Evolutionary conservation across 2,888 invertebrate species (phyloP), one percentile per base, ranked within the genome.

Genomic region (Pterobdella sp.): DNA sequence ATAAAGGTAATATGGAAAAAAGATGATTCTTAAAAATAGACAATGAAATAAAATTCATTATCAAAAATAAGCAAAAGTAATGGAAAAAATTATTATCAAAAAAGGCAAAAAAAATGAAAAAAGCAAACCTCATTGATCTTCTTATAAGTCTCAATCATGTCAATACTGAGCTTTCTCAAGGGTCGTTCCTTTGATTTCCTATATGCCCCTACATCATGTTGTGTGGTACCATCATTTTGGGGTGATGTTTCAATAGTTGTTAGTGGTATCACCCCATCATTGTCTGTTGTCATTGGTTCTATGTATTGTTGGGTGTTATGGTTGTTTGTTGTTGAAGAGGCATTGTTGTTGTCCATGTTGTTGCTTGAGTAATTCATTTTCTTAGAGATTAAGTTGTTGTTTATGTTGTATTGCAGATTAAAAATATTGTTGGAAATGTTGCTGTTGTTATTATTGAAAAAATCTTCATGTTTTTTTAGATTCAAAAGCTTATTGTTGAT

Each of bases 81-180:
- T n/a, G n/a, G n/a, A n/a, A n/a, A n/a, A n/a, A n/a, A n/a, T n/a
- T n/a, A n/a, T n/a, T n/a, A n/a, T n/a, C n/a, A n/a, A n/a, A n/a
- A n/a, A n/a, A n/a, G n/a, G n/a, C n/a, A n/a, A n/a, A n/a, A n/a
- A n/a, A n/a, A n/a, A n/a, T n/a, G n/a, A n/a, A n/a, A n/a, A n/a
- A n/a, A n/a, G n/a, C 80, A 77, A 86, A 97, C 97, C 92, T 98
- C 97, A 87, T 98, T 98, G 86, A 98, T 98, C 88, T 94, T 94
- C 88, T 98, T 98, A 88, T 98, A 98, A 81, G 98, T 98, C 88
- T 97, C 97, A 87, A 98, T 98, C 86, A 98, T 91, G 88, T 98
- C 97, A 83, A 96, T 95, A 85, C 94, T 94, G 82, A 98, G 90
- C 75, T 97, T 98, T 81, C 95, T 88, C 81, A 98, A 88, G 68